Conservation (phyloP, 2,888 invertebrate species). For the Ophion costatus region DNA sequence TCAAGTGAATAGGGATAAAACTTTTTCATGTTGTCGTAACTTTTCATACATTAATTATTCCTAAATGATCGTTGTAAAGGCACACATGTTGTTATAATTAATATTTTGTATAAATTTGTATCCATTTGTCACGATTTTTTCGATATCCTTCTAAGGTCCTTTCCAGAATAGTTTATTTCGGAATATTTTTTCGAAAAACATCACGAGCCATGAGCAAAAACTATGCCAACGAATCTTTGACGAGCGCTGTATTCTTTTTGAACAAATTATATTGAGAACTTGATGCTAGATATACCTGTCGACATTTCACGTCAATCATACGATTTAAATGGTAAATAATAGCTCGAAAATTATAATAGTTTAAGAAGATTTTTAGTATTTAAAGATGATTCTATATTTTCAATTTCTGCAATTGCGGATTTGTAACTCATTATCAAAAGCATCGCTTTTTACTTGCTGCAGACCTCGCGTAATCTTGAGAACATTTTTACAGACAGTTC, state of each 20-base stretch:
- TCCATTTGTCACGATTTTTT: not conserved
- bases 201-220: not conserved
- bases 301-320: not conserved
- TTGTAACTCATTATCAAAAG: not conserved
- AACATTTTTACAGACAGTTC: not conserved
- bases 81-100: no score
- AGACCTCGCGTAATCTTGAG: not conserved
- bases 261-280: not conserved
- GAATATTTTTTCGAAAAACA: not conserved
- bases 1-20: not conserved
- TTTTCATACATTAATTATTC: not conserved
- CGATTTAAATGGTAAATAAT: not conserved
- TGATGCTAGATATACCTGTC: not conserved
- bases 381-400: not conserved
- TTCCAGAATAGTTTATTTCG: not conserved
- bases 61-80: no score
- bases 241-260: not conserved
- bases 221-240: not conserved
- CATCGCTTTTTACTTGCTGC: not conserved
- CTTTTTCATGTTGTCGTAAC: not conserved
- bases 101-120: not conserved
- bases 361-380: not conserved
- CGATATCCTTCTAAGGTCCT: not conserved
- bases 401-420: not conserved
- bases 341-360: not conserved